Percentiles rank a stretch among this genome's conserved stretches.
phyloP scores from a whole-genome alignment of 30 jellyfish, hydroid and myxozoan species.

The Aurelia coerulea region DNA sequence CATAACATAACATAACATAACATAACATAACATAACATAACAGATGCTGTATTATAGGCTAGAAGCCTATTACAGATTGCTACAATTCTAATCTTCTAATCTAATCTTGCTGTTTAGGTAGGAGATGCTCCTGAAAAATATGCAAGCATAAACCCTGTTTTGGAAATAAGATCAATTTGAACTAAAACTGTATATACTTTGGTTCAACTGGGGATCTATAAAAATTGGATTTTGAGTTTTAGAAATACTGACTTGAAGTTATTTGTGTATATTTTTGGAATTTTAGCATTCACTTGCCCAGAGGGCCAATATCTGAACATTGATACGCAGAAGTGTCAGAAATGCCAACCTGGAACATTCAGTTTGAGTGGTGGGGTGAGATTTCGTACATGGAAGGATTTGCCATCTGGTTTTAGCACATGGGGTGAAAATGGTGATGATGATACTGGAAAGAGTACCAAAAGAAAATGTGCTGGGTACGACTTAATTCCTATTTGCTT shows the following conservation, averaged over 20 bases:
- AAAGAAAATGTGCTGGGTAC: constrained; percentile 52
- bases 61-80: too few species aligned
- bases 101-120: too few species aligned
- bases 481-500: background rate
- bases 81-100: too few species aligned
- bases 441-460: constrained; percentile 8
- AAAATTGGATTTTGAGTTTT: too few species aligned
- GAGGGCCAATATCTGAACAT: constrained; percentile 86
- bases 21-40: too few species aligned
- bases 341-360: constrained; percentile 78
- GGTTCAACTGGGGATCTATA: too few species aligned
- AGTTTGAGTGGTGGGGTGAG: constrained; percentile 84
- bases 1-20: too few species aligned
- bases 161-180: too few species aligned
- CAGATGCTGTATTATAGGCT: too few species aligned
- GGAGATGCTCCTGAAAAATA: too few species aligned
- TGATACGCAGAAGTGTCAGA: constrained; percentile 63
- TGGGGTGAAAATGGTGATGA: constrained; percentile 65
- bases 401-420: constrained; percentile 84
- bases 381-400: constrained; percentile 62
- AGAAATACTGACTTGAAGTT: background rate
- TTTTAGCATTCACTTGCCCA: constrained; percentile 73
- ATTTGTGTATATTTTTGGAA: background rate
- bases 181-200: too few species aligned
- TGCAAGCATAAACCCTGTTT: too few species aligned